Evolutionary conservation across 2,888 invertebrate genomes (phyloP).

Genomic region (Ormyrus pomaceus): DNA sequence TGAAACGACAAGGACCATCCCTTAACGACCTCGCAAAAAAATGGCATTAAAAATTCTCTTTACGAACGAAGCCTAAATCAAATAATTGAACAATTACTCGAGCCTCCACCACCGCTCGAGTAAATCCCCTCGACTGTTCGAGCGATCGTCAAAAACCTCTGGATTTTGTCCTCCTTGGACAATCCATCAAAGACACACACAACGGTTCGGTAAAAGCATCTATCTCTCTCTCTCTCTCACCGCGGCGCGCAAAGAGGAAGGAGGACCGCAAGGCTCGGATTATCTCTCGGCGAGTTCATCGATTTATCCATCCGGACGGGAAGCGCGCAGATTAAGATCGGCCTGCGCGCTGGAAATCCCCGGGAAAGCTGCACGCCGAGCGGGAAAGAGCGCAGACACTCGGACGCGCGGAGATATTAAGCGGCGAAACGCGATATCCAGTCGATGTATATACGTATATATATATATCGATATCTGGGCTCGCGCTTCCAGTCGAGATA

Average conservation of each 20-base stretch:
- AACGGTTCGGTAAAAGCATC: too few relatives aligned
- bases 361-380: background rate
- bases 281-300: slow-evolving; percentile 42
- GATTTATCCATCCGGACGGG: slow-evolving; percentile 48
- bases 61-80: too few relatives aligned
- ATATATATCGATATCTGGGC: slow-evolving; percentile 34
- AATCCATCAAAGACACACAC: too few relatives aligned
- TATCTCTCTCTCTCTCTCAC: too few relatives aligned
- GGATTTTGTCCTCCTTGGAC: too few relatives aligned
- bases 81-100: too few relatives aligned
- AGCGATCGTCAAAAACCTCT: too few relatives aligned
- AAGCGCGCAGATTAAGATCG: slow-evolving; percentile 47
- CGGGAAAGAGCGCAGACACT: background rate
- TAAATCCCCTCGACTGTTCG: too few relatives aligned
- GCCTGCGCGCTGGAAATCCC: background rate
- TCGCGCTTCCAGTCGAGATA: background rate
- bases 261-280: slow-evolving; percentile 3
- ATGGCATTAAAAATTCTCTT: too few relatives aligned
- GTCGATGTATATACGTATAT: background rate
- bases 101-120: too few relatives aligned
- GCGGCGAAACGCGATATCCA: background rate
- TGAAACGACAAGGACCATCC: too few relatives aligned
- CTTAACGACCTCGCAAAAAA: too few relatives aligned
- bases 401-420: background rate
- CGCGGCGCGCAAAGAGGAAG: background rate